A percentile compares a stretch with the other conserved stretches of the same genome.
Evolutionary conservation across 1,140 invertebrate species (phyloP).

Genomic region (Polypedilum vanderplanki): DNA sequence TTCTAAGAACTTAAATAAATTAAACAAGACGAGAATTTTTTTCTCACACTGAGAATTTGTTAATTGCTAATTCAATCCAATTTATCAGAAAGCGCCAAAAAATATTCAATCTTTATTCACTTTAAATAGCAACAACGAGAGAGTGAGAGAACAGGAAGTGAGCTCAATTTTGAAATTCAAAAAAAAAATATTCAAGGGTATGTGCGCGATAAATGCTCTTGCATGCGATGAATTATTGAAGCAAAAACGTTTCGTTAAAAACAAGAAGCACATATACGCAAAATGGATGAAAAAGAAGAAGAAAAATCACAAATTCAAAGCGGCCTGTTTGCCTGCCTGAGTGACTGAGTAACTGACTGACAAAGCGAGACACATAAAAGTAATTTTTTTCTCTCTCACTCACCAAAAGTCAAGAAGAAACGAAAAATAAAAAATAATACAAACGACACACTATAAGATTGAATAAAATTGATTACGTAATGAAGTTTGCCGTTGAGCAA

Average conservation of each 20-base stretch:
- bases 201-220: conserved; percentile 23
- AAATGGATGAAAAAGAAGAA: neutral
- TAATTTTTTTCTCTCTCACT: neutral
- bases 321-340: neutral
- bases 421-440: neutral
- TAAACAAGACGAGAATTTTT: neutral
- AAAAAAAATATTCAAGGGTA: conserved; percentile 3
- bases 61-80: conserved; percentile 4
- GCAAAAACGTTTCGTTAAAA: neutral
- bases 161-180: conserved; percentile 15
- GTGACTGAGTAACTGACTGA: neutral
- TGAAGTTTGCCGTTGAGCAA: conserved; percentile 21
- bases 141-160: conserved; percentile 23
- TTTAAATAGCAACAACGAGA: neutral
- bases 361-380: conserved; percentile 17
- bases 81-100: conserved; percentile 10
- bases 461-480: conserved; percentile 28
- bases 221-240: conserved; percentile 25
- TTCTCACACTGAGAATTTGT: neutral
- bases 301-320: conserved; percentile 15
- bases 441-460: conserved; percentile 20
- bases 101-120: neutral
- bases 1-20: neutral
- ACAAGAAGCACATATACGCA: neutral
- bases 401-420: neutral